Evolutionary conservation across 2,888 invertebrate species (phyloP).

Genomic region (Cinara cedri): DNA sequence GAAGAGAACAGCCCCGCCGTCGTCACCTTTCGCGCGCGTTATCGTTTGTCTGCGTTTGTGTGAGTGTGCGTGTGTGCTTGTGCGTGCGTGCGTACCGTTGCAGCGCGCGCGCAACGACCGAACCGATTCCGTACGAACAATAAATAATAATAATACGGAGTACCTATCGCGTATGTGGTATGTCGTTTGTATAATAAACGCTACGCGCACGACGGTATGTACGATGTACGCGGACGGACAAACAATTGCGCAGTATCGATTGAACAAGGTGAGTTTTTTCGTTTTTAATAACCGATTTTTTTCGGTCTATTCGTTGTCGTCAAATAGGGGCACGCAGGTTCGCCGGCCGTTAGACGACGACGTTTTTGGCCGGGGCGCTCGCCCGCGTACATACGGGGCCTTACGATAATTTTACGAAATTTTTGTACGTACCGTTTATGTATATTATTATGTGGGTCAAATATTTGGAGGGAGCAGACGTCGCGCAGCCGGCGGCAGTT

Average conservation of each 20-base stretch:
- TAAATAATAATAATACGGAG: background rate
- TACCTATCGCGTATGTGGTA: too few species aligned
- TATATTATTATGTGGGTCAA: conserved; percentile 16
- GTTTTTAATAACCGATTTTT: too few species aligned
- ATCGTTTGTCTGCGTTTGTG: background rate
- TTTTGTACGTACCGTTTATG: background rate
- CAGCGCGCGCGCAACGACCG: background rate
- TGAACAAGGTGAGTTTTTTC: conserved; percentile 14
- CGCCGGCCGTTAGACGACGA: too few species aligned
- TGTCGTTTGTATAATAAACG: too few species aligned
- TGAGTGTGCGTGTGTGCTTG: too few species aligned
- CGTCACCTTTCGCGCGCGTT: background rate
- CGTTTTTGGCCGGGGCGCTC: too few species aligned
- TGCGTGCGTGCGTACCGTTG: background rate
- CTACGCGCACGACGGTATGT: conserved; percentile 7
- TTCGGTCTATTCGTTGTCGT: too few species aligned
- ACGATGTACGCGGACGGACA: background rate
- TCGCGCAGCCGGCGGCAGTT: background rate
- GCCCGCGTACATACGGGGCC: background rate
- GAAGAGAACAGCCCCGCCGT: too few species aligned
- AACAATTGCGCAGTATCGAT: conserved; percentile 1
- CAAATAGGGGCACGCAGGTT: too few species aligned
- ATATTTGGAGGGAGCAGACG: conserved; percentile 13
- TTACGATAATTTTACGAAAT: background rate
- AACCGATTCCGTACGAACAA: background rate